Evolutionary conservation across 2,888 invertebrate species (phyloP), one percentile per base, ranked within the genome.

Genomic region (Alcis repandata): DNA sequence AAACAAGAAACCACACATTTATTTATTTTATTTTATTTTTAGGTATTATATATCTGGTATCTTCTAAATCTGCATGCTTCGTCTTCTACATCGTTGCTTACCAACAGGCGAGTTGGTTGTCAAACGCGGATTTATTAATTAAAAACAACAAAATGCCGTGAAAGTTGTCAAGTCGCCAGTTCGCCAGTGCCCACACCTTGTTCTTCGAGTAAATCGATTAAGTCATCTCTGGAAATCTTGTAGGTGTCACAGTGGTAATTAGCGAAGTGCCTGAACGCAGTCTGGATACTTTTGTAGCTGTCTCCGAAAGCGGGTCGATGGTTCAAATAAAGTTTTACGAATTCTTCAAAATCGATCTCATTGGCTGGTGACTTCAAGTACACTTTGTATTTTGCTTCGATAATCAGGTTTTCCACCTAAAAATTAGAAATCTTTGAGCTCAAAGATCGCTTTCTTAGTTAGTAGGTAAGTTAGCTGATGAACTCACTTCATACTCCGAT

Each of bases 401-500:
- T 86, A 76, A 95, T 77, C 65, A 96, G 85, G 72, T 94, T 94
- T 77, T 95, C 95, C 6, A 95, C 89, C 95, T 95, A 71, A 75
- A 63, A 49, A 51, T 20, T 19, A 0, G 2, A 10, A 17, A 41
- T 19, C 2, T 8, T 15, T 41, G 2, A 41, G 41, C 10, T 13
- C 19, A 4, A 0, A 43, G 1, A 17, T 19, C 43, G 10, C 10
- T 32, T 32, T 17, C 15, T 3, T 49, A 32, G 11, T 27, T 32
- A 48, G 2, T 11, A 15, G 4, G 20, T n/a, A 11, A 20, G 0
- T 13, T 20, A 13, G 7, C 10, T 41, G 1, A 13, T 46, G 46
- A 38, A 43, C 54, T 38, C 52, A 96, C 96, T 93, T 97, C 96
- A 83, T 95, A 95, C 78, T 97, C 96, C 0, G 95, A 95, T 0